Conservation (phyloP, 1,140 invertebrate species). For the Heliconius himera region DNA sequence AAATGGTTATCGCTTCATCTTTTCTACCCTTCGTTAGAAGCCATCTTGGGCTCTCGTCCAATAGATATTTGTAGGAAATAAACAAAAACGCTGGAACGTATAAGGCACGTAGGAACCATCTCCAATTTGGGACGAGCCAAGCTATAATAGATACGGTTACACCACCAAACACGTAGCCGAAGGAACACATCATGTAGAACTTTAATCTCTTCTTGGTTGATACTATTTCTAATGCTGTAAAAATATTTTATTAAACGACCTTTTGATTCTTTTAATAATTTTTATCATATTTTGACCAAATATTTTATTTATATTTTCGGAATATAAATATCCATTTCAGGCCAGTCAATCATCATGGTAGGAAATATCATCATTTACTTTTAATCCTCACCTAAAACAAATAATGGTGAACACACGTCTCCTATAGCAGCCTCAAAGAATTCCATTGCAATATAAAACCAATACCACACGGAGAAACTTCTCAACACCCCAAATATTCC, state of each 20-base stretch:
- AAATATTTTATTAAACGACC: not conserved
- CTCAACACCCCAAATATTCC: conserved; percentile 55
- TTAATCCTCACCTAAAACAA: conserved; percentile 54
- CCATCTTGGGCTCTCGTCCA: conserved; percentile 83
- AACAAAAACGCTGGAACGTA: conserved; percentile 62
- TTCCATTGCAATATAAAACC: conserved; percentile 54
- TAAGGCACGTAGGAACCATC: conserved; percentile 56
- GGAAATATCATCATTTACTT: no score
- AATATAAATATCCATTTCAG: no score
- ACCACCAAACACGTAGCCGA: conserved; percentile 53
- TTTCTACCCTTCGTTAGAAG: conserved; percentile 83
- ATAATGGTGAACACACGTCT: conserved; percentile 59
- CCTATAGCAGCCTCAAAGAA: conserved; percentile 64
- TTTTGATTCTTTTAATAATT: not conserved
- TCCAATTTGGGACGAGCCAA: conserved; percentile 59
- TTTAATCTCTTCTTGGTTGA: conserved; percentile 53
- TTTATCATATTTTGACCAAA: no score
- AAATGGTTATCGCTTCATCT: conserved; percentile 50
- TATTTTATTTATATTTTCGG: no score
- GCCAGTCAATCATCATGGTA: no score
- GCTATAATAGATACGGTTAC: conserved; percentile 45
- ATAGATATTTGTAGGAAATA: conserved; percentile 51
- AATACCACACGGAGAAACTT: conserved; percentile 60
- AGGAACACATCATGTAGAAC: conserved; percentile 47
- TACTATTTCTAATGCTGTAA: conserved; percentile 61